A percentile compares a stretch with the other conserved stretches of the same genome.
Conservation (phyloP, 2,113 vertebrate genomes). For the Mixornis gularis region DNA sequence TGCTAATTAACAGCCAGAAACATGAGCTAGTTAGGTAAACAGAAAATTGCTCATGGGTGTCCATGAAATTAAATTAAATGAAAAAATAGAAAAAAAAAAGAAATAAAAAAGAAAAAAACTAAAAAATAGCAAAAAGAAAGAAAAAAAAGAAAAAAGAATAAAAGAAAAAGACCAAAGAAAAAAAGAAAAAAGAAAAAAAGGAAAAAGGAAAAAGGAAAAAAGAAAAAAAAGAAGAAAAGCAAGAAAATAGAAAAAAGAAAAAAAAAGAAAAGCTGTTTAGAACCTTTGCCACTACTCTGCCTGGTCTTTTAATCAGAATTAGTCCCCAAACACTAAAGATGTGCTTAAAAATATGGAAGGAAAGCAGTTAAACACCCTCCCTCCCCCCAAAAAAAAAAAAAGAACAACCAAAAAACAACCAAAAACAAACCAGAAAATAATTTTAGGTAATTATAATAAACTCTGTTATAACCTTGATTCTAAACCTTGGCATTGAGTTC, state of each 20-base stretch:
- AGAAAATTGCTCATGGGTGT: neutral
- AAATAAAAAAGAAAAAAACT: no score
- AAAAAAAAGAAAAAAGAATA: no score
- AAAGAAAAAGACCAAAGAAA: no score
- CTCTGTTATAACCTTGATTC: neutral
- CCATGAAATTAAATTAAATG: neutral
- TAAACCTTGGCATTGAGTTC: neutral
- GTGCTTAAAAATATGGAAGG: neutral
- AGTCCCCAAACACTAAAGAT: neutral
- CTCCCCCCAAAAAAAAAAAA: neutral
- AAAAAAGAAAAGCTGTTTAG: neutral
- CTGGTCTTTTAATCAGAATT: neutral
- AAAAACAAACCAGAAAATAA: neutral
- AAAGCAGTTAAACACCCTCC: neutral
- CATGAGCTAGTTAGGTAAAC: neutral
- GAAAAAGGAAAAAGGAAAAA: no score
- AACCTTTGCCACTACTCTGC: neutral
- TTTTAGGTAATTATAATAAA: neutral
- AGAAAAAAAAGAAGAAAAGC: no score
- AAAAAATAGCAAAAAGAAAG: rapidly evolving
- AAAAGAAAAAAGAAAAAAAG: neutral
- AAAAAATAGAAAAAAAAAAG: neutral
- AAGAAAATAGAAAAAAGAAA: no score
- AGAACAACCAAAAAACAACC: no score
- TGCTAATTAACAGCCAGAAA: neutral